phyloP scores from a whole-genome alignment of 2,797 vertebrate species.

The Poeciliopsis turneri region DNA sequence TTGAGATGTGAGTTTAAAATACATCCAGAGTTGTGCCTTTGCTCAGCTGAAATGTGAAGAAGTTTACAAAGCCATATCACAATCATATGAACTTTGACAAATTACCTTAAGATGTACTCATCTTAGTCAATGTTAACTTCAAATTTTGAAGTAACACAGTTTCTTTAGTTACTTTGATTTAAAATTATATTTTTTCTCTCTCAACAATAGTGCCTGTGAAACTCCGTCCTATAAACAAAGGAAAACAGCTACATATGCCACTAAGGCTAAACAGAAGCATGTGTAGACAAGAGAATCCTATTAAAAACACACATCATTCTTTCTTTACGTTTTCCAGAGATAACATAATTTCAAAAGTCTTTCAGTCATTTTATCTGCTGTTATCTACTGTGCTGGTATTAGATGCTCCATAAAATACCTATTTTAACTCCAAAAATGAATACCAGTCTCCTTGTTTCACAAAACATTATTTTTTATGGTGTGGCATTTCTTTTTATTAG shows the following conservation, averaged over 20 bases:
- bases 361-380: slow-evolving; percentile 3
- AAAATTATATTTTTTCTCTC: slow-evolving; percentile 23
- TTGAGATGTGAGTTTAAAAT: not conserved
- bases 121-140: too few species aligned
- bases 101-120: not conserved
- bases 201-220: slow-evolving; percentile 27
- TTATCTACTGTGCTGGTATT: slow-evolving; percentile 17
- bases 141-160: not conserved
- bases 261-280: slow-evolving; percentile 32
- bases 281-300: not conserved
- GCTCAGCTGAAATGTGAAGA: not conserved
- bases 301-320: not conserved
- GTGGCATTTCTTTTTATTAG: not conserved
- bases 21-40: too few species aligned
- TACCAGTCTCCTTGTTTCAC: not conserved
- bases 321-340: not conserved
- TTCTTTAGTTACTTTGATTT: slow-evolving; percentile 32
- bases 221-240: slow-evolving; percentile 33
- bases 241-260: slow-evolving; percentile 27
- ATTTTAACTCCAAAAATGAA: not conserved
- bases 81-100: not conserved
- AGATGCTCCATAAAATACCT: not conserved
- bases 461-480: not conserved
- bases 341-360: slow-evolving; percentile 16
- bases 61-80: not conserved